Evolutionary conservation across 2,888 invertebrate genomes (phyloP), one percentile per base, ranked within the genome.

Genomic region (Aphelenchoides bicaudatus): DNA sequence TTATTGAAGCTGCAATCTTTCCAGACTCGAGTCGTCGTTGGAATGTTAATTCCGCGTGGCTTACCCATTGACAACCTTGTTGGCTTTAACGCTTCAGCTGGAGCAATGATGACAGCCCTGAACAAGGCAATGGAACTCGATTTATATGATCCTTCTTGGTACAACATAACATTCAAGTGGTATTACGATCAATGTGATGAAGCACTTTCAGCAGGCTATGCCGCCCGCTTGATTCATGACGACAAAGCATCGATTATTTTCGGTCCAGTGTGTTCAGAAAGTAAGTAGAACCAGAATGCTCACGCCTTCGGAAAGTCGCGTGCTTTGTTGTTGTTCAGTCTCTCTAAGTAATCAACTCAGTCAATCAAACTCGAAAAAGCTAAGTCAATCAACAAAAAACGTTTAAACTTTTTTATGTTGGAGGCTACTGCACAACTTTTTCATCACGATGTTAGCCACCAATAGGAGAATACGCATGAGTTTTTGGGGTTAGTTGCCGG

Each of bases 231-330:
- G 46, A 60, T 71, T 37, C 52, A 58, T 8, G 50, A 59, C 8
- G 30, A 62, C 10, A 54, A 65, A 25, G 66, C 66, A 1, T 66
- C 69, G 31, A 61, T 68, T 3, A 39, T 71, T 8, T 56, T 71
- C 23, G 69, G 66, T 5, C 69, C 71, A 0, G 61, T 69, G 3
- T 71, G 71, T 49, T 30, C 60, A n/a, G 23, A 43, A 38, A 38
- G 39, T 48, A 25, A 34, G 58, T 5, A 34, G 34, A 10, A 34
- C 10, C 34, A 34, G n/a, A 34, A 34, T 31, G 34, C 56, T 13
- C 29, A 54, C n/a, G 39, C 29, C 27, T n/a, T 37, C 1, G 54
- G n/a, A n/a, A n/a, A n/a, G n/a, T n/a, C n/a, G n/a, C n/a, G n/a
- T n/a, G n/a, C n/a, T n/a, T n/a, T n/a, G n/a, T n/a, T n/a, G n/a